Evolutionary conservation across 1,140 invertebrate species (phyloP), one percentile per base, ranked within the genome.

Genomic region (Daktulosphaira vitifoliae): DNA sequence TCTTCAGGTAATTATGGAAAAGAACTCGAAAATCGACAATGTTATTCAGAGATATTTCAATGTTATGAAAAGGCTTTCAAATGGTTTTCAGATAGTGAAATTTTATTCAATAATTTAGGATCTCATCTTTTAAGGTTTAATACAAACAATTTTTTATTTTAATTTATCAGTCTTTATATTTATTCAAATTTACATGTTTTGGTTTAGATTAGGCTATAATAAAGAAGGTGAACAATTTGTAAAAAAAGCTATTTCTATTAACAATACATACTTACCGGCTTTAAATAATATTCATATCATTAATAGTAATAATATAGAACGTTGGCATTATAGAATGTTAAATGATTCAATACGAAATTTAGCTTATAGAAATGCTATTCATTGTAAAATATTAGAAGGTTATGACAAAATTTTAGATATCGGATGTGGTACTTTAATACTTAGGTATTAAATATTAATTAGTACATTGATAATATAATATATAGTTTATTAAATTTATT

Each of bases 321-420:
- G 87, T 46, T 90, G 88, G 88, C 87, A 90, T 73, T 89, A 85
- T 73, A 74, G 84, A 64, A 90, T 90, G 88, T 71, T 90, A 3
- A 90, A 90, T 77, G 87, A 89, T 74, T 77, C 73, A 48, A 70
- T 72, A 22, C 76, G 88, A 59, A 90, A 90, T 76, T 71, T 76
- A 64, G 77, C 81, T 7, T 90, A 82, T 71, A 76, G 76, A 56
- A 69, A 75, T 66, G 87, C 85, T 2, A 86, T 90, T 67, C 68
- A 71, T 9, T 78, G 79, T 66, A 79, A 74, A 65, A 72, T 87
- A 16, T 71, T 73, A 13, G 69, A 75, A 50, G 80, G 79, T 18
- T 79, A 77, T 67, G 75, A 78, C 53, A 76, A 75, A 67, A 81
- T 89, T 6, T 71, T 89, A 16, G 87, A 90, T 72, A 80, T 90